These are phyloP conservation scores for Drosophila pallidifrons DNA, from an alignment of 1,140 invertebrate genomes.

Conservation along the genomic window DNA sequence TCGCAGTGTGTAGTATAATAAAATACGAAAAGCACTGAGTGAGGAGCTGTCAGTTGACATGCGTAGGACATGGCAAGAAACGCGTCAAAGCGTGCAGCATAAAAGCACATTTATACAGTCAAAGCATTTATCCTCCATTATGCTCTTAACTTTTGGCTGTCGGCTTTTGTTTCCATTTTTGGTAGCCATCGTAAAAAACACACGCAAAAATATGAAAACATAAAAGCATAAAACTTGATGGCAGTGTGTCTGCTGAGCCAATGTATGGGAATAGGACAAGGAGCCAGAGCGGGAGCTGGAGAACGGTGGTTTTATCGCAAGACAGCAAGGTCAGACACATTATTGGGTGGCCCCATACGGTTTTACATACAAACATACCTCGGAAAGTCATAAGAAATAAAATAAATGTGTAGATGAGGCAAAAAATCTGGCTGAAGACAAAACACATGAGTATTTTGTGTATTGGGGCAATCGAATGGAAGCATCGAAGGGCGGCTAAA, in stretches of 20 bases:
- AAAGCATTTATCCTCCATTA: conserved; percentile 78
- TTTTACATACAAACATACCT: conserved; percentile 28
- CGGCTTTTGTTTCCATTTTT: conserved; percentile 56
- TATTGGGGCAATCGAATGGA: neutral
- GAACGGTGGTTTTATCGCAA: neutral
- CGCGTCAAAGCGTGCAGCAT: conserved; percentile 59
- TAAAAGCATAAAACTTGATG: conserved; percentile 42
- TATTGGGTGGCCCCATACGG: conserved; percentile 16
- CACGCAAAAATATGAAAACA: conserved; percentile 42
- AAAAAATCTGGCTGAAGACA: conserved; percentile 17
- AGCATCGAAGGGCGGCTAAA: conserved; percentile 21
- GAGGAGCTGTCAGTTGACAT: conserved; percentile 4
- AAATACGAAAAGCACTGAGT: neutral
- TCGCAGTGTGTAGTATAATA: too few relatives aligned
- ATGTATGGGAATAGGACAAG: neutral
- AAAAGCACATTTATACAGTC: conserved; percentile 73
- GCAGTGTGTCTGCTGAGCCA: conserved; percentile 6
- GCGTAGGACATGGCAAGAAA: conserved; percentile 15
- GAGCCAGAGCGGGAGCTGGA: too few relatives aligned
- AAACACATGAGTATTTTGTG: neutral
- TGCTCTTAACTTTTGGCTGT: conserved; percentile 65
- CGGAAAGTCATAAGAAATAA: conserved; percentile 37
- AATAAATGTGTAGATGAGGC: conserved; percentile 25
- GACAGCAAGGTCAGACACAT: conserved; percentile 44
- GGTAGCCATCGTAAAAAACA: conserved; percentile 55